Evolutionary conservation across 2,797 vertebrate genomes (phyloP).

Genomic region (Atherinosoma microstoma): DNA sequence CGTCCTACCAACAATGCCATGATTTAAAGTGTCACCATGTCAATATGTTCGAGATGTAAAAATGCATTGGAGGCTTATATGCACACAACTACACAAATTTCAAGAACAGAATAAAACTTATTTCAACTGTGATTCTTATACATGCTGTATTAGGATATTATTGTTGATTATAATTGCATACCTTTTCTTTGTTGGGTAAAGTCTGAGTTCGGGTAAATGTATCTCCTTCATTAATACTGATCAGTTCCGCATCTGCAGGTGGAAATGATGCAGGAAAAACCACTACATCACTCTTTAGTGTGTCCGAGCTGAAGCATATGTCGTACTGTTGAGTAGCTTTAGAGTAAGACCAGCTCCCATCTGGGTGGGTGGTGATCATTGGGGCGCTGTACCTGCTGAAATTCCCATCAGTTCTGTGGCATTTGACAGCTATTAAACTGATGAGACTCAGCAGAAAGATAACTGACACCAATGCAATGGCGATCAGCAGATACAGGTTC

Average conservation of each 20-base stretch:
- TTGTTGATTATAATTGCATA: constrained; percentile 34
- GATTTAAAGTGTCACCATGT: background rate
- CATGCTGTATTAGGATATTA: too few relatives aligned
- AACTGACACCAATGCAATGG: too few relatives aligned
- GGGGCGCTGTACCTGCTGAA: too few relatives aligned
- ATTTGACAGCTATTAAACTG: too few relatives aligned
- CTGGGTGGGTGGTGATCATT: background rate
- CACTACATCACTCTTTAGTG: constrained; percentile 45
- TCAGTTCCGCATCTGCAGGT: constrained; percentile 56
- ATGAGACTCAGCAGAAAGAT: too few relatives aligned
- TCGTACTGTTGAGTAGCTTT: constrained; percentile 77
- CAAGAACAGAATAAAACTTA: background rate
- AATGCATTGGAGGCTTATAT: background rate
- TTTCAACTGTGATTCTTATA: background rate
- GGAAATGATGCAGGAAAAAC: background rate
- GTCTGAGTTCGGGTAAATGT: constrained; percentile 64
- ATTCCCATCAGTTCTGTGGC: too few relatives aligned
- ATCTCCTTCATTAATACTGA: constrained; percentile 65
- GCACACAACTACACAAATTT: background rate
- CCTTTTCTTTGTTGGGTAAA: constrained; percentile 58
- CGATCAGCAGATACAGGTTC: too few relatives aligned
- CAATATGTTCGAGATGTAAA: background rate
- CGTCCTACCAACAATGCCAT: background rate
- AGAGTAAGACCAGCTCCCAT: constrained; percentile 64
- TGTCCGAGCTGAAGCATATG: constrained; percentile 75